Evolutionary conservation across 2,888 invertebrate genomes (phyloP).

Genomic region (Parnassius apollo): DNA sequence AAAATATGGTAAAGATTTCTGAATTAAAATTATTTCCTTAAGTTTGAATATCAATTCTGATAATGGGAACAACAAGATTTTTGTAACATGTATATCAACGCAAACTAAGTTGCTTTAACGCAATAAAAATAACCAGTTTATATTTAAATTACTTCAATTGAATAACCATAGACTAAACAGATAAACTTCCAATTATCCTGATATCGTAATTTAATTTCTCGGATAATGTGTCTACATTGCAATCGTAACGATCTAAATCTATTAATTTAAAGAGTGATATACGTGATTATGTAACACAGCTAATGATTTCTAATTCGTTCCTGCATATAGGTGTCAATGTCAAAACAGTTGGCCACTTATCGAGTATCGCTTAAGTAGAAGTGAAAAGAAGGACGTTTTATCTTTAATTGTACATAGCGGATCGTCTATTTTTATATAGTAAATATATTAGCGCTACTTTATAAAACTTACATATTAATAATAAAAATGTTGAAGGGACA

Average conservation of each 20-base stretch:
- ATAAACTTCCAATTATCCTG: constrained; percentile 6
- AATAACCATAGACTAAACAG: constrained; percentile 1
- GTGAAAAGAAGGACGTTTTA: constrained; percentile 15
- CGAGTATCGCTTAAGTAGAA: constrained; percentile 12
- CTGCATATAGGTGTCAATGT: constrained; percentile 25
- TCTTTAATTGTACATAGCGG: constrained; percentile 5
- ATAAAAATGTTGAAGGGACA: too few relatives aligned
- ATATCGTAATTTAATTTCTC: constrained; percentile 8
- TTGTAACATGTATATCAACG: too few relatives aligned
- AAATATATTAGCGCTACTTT: neutral
- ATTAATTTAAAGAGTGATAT: constrained; percentile 24
- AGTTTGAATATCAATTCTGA: too few relatives aligned
- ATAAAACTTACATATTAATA: too few relatives aligned
- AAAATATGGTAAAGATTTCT: too few relatives aligned
- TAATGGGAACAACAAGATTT: too few relatives aligned
- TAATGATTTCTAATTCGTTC: constrained; percentile 26
- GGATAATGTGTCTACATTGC: constrained; percentile 1
- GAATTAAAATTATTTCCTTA: too few relatives aligned
- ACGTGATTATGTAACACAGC: constrained; percentile 17
- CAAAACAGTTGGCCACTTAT: constrained; percentile 17
- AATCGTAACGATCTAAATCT: constrained; percentile 17
- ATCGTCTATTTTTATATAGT: constrained; percentile 1
- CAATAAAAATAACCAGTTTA: too few relatives aligned
- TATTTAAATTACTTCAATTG: neutral
- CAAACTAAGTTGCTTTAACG: too few relatives aligned